Base-by-base conservation (phyloP, 2,113 vertebrate species). In the Zapus hudsonius region DNA sequence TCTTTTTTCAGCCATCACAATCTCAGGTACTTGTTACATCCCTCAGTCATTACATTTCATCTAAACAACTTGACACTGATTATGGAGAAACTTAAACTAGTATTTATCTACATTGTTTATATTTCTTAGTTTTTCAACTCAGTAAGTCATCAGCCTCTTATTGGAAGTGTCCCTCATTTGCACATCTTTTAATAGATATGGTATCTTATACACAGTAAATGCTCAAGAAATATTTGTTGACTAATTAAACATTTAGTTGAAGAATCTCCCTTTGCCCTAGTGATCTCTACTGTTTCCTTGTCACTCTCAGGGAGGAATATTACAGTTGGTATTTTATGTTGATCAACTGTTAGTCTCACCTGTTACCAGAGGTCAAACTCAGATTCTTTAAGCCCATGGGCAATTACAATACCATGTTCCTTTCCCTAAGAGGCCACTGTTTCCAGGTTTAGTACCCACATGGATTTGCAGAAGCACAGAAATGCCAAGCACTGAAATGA, bases 381-480 rank as follows among this genome's bases (percentile, higher is more conserved):
- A 90, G 17, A 79, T 84, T 63, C 90, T 82, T 64, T 93, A 84
- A 89, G 84, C n/a, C 15, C 22, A 76, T 91, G 44, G 74, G 75
- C 93, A 36, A 81, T 95, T 29, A 17, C 63, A 94, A 86, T 87
- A 17, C 72, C 40, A 90, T 31, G 4, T 94, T 85, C 36, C 61
- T 76, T 44, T 91, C 84, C 52, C 38, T 20, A 89, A 89, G 47
- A 91, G 89, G 33, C 23, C n/a, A 52, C 72, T 94, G 29, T 42
- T 10, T 83, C n/a, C 40, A 91, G 23, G 22, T 91, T 95, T 95
- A 84, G 92, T 20, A 89, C 44, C 59, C 59, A 88, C 40, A 20
- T 96, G 38, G 12, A 86, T 86, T 91, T 94, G 66, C 47, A 84
- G 75, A 89, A 89, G 38, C 16, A 86, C 70, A 94, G 27, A 83